Percentiles rank a stretch among this genome's conserved stretches.
Conservation (phyloP, 2,888 invertebrate genomes). For the Podotricha telesiphe region DNA sequence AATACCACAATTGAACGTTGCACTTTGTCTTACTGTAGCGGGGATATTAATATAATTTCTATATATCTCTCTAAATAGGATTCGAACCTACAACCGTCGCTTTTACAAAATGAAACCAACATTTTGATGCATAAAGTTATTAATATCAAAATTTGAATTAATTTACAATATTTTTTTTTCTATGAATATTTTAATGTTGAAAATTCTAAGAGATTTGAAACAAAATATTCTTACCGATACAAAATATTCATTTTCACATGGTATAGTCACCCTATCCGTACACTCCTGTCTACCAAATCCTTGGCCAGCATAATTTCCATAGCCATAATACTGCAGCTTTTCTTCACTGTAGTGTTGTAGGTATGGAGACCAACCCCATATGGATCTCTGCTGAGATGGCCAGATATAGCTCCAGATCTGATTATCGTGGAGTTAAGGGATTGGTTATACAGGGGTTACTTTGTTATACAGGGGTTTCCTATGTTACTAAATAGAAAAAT, state of each 20-base stretch:
- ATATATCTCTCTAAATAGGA: no score
- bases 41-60: no score
- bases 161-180: no score
- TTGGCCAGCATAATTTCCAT: slow-evolving; percentile 67
- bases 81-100: no score
- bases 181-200: no score
- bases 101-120: no score
- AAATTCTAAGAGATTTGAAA: no score
- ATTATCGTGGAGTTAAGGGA: slow-evolving; percentile 56
- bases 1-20: no score
- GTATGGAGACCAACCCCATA: slow-evolving; percentile 73
- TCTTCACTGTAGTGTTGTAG: slow-evolving; percentile 66
- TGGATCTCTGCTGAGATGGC: slow-evolving; percentile 59
- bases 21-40: no score
- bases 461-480: slow-evolving; percentile 50
- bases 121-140: no score
- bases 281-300: slow-evolving; percentile 81
- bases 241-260: slow-evolving; percentile 93
- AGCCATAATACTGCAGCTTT: slow-evolving; percentile 67
- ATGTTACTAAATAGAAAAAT: slow-evolving; percentile 10
- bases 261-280: slow-evolving; percentile 89
- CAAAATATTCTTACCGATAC: slow-evolving; percentile 86
- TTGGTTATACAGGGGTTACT: slow-evolving; percentile 52
- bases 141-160: no score
- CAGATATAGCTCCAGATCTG: slow-evolving; percentile 77